A percentile compares a stretch with the other conserved stretches of the same genome.
Evolutionary conservation across 2,888 invertebrate species (phyloP).

Genomic region (Dynastes grantii): DNA sequence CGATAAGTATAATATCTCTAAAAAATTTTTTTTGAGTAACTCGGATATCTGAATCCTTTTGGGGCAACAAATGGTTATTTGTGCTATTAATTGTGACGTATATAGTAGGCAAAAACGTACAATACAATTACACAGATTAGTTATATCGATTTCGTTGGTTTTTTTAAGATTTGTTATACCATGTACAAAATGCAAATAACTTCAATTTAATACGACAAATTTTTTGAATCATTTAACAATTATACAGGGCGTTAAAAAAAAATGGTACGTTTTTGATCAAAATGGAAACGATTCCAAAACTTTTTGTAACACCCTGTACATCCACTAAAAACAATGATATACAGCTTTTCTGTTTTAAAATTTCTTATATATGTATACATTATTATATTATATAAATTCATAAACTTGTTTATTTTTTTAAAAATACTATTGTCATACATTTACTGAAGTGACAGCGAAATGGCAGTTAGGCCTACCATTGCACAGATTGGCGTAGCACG

Average conservation of each 20-base stretch:
- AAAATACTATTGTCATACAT: conserved; percentile 70
- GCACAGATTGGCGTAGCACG: conserved; percentile 54
- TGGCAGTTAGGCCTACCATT: conserved; percentile 58
- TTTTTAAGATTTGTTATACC: conserved; percentile 12
- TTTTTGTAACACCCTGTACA: not conserved
- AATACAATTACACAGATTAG: not conserved
- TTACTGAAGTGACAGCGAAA: conserved; percentile 61
- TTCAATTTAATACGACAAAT: conserved; percentile 9
- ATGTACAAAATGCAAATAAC: conserved; percentile 16
- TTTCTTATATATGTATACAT: conserved; percentile 29
- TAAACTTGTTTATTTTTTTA: conserved; percentile 62
- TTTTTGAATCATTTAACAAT: conserved; percentile 26
- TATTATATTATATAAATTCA: conserved; percentile 37
- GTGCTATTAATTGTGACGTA: not conserved
- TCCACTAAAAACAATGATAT: conserved; percentile 15
- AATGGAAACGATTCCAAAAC: too few species aligned
- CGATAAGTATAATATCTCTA: conserved; percentile 11
- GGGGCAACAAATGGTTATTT: not conserved
- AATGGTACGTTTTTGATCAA: not conserved
- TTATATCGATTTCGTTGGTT: conserved; percentile 21
- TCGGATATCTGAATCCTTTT: conserved; percentile 10
- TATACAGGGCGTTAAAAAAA: conserved; percentile 13
- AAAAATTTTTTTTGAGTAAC: conserved; percentile 25
- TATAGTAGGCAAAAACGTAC: not conserved
- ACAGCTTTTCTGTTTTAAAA: conserved; percentile 10